Conservation (phyloP, 2,888 invertebrate genomes). For the Odontomyia ornata region DNA sequence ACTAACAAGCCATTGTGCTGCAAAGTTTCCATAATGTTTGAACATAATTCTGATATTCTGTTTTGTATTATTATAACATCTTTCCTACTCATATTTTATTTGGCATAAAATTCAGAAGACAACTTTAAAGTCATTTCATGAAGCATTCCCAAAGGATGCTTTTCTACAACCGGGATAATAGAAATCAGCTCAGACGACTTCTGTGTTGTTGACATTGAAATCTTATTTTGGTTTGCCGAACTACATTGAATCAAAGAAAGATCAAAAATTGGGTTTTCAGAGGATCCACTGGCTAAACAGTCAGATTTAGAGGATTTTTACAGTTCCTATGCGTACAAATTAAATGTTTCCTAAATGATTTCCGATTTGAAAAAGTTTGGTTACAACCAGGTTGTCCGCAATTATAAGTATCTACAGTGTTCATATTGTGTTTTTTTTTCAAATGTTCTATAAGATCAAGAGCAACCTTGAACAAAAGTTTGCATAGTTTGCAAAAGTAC, state of each 20-base stretch:
- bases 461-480: not conserved
- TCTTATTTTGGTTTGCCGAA: no score
- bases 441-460: not conserved
- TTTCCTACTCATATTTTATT: not conserved
- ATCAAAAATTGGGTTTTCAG: not conserved
- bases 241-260: not conserved
- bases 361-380: slow-evolving; percentile 6
- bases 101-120: no score
- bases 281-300: no score
- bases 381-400: not conserved
- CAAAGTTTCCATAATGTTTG: not conserved
- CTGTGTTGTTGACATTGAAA: no score
- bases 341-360: slow-evolving; percentile 14
- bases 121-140: no score
- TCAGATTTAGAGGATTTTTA: no score
- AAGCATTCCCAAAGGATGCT: no score
- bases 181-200: no score
- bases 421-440: not conserved
- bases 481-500: not conserved
- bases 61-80: not conserved
- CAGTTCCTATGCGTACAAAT: no score
- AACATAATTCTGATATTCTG: not conserved
- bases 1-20: no score
- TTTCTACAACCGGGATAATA: no score
- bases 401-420: not conserved